Evolutionary conservation across 2,888 invertebrate genomes (phyloP), one percentile per base, ranked within the genome.

Genomic region (Itoplectis maculator): DNA sequence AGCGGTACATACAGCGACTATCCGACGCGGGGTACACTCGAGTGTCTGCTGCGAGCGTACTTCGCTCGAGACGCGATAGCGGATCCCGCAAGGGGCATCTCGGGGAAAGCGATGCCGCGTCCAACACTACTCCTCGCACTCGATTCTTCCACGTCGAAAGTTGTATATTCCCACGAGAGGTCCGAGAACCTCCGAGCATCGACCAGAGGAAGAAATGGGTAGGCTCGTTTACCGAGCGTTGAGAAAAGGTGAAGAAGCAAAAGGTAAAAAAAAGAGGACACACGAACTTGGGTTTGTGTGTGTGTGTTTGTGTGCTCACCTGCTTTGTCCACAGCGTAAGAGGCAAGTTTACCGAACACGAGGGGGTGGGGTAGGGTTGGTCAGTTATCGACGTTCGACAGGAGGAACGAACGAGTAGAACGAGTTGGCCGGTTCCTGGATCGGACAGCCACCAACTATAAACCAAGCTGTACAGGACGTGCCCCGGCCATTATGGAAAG

Each of bases 271-370:
- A 56, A 49, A 37, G n/a, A 45, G 59, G 29, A 42, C 49, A 59
- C 23, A 13, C 4, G 37, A 47, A 63, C 42, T n/a, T 11, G n/a
- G n/a, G n/a, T n/a, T 35, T 63, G 63, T 69, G 45, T 13, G 42
- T 65, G 54, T 75, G 18, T 66, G 13, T 37, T 11, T 9, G 20
- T 37, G 70, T 73, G 68, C n/a, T 20, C 65, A 40, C 51, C 35
- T 29, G 81, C 54, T 81, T 77, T 77, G 74, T 79, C 65, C 63
- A 49, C 15, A 65, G 51, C 63, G 84, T 85, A 85, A 87, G 87
- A 88, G 84, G 83, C 81, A 87, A 88, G 87, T 88, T 88, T 87
- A 89, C 84, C 83, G 79, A 83, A 83, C 81, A 86, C 79, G 84
- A 84, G 82, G 85, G 85, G 84, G 88, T 29, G 2, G 29, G 29